A percentile compares a stretch with the other conserved stretches of the same genome.
Evolutionary conservation across 1,140 invertebrate genomes (phyloP).

Genomic region (Oryzaephilus surinamensis): DNA sequence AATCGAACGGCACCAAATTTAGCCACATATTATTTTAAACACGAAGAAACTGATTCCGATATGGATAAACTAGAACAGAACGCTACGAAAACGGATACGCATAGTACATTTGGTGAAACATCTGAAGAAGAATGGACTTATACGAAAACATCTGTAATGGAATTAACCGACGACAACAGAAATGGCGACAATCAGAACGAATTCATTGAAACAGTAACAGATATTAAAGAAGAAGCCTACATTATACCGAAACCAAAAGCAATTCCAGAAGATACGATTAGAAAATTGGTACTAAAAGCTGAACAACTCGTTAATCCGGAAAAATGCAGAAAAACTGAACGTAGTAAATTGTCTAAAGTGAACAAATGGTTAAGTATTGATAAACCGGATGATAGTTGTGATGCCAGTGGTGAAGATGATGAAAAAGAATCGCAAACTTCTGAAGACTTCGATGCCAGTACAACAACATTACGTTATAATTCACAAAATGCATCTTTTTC

Average conservation of each 20-base stretch:
- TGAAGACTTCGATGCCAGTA: constrained; percentile 58
- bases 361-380: constrained; percentile 50
- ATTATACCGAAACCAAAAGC: constrained; percentile 15
- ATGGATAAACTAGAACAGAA: constrained; percentile 29
- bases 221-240: constrained; percentile 30
- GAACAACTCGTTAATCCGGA: constrained; percentile 54
- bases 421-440: constrained; percentile 64
- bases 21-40: constrained; percentile 73
- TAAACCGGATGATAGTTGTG: constrained; percentile 46
- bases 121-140: constrained; percentile 66
- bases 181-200: constrained; percentile 33
- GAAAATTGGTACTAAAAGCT: constrained; percentile 55
- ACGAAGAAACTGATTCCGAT: constrained; percentile 74
- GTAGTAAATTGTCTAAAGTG: constrained; percentile 51
- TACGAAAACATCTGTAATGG: constrained; percentile 30
- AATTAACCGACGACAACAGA: constrained; percentile 21
- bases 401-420: constrained; percentile 83
- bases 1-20: constrained; percentile 68
- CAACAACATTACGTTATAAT: constrained; percentile 37
- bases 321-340: constrained; percentile 26
- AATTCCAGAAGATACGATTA: constrained; percentile 42
- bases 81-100: constrained; percentile 30
- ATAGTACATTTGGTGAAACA: constrained; percentile 48
- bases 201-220: constrained; percentile 32
- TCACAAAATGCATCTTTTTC: constrained; percentile 45